phyloP scores from a whole-genome alignment of 2,113 vertebrate genomes.

The Platycercus adscitus region DNA sequence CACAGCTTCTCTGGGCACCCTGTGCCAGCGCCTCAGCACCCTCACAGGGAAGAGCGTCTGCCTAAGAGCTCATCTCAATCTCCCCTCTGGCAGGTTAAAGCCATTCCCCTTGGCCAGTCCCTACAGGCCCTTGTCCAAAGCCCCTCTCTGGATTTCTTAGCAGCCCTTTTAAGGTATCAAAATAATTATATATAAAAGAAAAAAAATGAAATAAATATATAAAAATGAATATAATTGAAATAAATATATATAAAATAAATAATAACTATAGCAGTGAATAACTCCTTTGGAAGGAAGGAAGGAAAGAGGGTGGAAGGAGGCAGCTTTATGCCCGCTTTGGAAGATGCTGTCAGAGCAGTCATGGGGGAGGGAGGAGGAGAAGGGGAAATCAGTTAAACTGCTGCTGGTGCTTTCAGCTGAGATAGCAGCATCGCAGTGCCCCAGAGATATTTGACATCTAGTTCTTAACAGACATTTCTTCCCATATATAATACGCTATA shows the following conservation, averaged over 20 bases:
- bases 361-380: not conserved
- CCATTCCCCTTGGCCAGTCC: too few relatives aligned
- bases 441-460: slow-evolving; percentile 38
- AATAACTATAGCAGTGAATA: not conserved
- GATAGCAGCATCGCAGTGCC: not conserved
- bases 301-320: not conserved
- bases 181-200: too few relatives aligned
- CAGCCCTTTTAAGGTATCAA: not conserved
- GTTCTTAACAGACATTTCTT: slow-evolving; percentile 36
- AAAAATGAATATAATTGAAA: not conserved
- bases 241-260: not conserved
- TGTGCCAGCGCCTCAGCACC: too few relatives aligned
- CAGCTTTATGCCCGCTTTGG: not conserved
- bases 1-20: too few relatives aligned
- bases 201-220: too few relatives aligned
- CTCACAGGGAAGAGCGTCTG: too few relatives aligned
- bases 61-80: too few relatives aligned
- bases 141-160: too few relatives aligned
- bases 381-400: not conserved
- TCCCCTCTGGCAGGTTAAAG: too few relatives aligned
- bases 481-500: not conserved
- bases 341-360: not conserved
- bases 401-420: not conserved
- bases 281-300: not conserved
- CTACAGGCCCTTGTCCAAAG: too few relatives aligned